Conservation (phyloP, 2,888 invertebrate genomes). For the Gastracanthus pulcherrimus region DNA sequence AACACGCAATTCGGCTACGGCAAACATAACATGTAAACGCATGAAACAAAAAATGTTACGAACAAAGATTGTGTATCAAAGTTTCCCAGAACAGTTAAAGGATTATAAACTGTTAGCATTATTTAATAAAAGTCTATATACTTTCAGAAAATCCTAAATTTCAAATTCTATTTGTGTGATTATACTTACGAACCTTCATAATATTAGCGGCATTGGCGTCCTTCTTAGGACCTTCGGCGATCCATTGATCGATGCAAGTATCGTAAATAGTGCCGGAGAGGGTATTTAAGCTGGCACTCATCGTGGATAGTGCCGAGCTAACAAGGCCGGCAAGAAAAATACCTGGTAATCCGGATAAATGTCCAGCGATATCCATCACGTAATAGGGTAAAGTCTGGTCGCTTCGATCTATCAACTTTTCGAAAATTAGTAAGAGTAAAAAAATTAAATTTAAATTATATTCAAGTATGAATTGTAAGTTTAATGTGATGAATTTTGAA, state of each 20-base stretch:
- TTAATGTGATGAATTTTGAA: too few species aligned
- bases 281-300: conserved; percentile 82
- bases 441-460: too few species aligned
- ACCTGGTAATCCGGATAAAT: conserved; percentile 85
- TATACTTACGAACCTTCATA: conserved; percentile 80
- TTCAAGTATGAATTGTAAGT: too few species aligned
- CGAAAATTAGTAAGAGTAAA: background rate
- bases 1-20: too few species aligned
- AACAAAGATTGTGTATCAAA: too few species aligned
- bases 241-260: conserved; percentile 81
- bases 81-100: background rate
- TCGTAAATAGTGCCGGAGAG: conserved; percentile 83
- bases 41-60: too few species aligned
- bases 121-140: background rate
- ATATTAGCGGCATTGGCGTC: conserved; percentile 79
- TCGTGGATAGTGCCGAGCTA: conserved; percentile 85
- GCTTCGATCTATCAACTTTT: conserved; percentile 66
- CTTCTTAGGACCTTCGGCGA: conserved; percentile 79
- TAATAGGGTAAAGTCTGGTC: conserved; percentile 85
- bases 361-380: conserved; percentile 83
- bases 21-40: too few species aligned
- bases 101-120: background rate
- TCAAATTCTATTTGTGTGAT: too few species aligned
- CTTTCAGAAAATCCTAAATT: too few species aligned
- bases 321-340: conserved; percentile 87